Conservation (phyloP, 1,140 invertebrate genomes). For the Hylaeus volcanicus region DNA sequence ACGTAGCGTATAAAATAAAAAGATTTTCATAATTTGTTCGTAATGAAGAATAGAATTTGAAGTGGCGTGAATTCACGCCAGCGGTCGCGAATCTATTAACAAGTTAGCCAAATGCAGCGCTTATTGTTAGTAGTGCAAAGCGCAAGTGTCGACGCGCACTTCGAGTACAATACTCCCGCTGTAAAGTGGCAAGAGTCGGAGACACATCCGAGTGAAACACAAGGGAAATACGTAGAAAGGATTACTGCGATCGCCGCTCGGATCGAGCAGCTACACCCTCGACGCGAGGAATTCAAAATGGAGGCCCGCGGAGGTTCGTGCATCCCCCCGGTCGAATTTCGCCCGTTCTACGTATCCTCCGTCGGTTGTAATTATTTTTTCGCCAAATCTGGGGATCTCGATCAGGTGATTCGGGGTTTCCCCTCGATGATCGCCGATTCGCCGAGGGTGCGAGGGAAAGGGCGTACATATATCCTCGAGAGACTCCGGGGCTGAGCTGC, state of each 20-base stretch:
- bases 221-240: not conserved
- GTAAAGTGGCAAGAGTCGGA: too few relatives aligned
- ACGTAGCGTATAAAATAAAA: too few relatives aligned
- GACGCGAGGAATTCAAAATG: constrained; percentile 43
- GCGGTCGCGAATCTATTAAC: too few relatives aligned
- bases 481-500: constrained; percentile 59
- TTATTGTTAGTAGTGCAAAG: too few relatives aligned
- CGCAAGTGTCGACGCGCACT: too few relatives aligned
- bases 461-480: constrained; percentile 53
- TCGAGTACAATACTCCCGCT: too few relatives aligned
- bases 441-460: constrained; percentile 43
- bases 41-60: too few relatives aligned
- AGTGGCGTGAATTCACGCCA: too few relatives aligned
- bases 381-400: constrained; percentile 52
- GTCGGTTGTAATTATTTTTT: constrained; percentile 44
- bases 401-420: constrained; percentile 44
- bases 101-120: too few relatives aligned
- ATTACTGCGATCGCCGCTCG: not conserved
- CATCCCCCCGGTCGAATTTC: constrained; percentile 31
- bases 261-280: not conserved
- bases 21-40: too few relatives aligned
- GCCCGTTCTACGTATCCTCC: constrained; percentile 10
- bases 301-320: not conserved
- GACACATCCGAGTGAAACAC: not conserved
- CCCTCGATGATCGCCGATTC: constrained; percentile 43